These are phyloP conservation scores for Brachyhypopomus gauderio DNA, from an alignment of 2,113 vertebrate genomes.

Conservation along the genomic window DNA sequence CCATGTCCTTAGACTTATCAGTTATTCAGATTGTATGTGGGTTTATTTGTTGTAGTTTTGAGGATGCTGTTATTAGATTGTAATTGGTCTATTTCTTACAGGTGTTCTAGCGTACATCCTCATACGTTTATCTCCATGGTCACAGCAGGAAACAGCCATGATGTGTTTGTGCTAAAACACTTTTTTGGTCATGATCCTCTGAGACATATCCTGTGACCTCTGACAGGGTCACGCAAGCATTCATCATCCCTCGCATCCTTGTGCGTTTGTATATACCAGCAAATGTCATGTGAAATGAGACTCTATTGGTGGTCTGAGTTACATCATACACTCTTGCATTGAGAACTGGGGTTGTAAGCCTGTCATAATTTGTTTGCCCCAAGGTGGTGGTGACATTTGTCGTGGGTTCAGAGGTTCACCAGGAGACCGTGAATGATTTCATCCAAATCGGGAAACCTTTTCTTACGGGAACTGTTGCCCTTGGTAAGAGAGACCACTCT, in stretches of 20 bases:
- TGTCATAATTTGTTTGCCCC: slow-evolving; percentile 54
- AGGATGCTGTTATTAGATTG: too few relatives aligned
- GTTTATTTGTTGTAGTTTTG: too few relatives aligned
- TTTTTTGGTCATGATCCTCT: slow-evolving; percentile 38
- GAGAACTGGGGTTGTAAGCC: slow-evolving; percentile 36
- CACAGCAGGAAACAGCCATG: slow-evolving; percentile 38
- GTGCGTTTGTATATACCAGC: slow-evolving; percentile 46
- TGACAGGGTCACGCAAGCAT: slow-evolving; percentile 30
- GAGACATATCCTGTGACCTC: slow-evolving; percentile 50
- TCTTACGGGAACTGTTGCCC: slow-evolving; percentile 73
- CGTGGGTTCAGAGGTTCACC: slow-evolving; percentile 75
- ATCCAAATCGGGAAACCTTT: slow-evolving; percentile 73
- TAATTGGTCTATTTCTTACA: not conserved
- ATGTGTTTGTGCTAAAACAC: slow-evolving; percentile 56
- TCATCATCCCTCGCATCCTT: slow-evolving; percentile 29
- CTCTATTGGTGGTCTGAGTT: slow-evolving; percentile 48
- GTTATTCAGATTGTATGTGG: too few relatives aligned
- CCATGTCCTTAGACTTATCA: too few relatives aligned
- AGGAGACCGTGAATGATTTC: slow-evolving; percentile 74
- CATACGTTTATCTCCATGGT: slow-evolving; percentile 24
- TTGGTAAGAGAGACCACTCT: slow-evolving; percentile 63
- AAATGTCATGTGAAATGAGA: slow-evolving; percentile 63
- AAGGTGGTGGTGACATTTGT: slow-evolving; percentile 76
- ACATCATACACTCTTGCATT: slow-evolving; percentile 37
- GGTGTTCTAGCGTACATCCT: not conserved